Evolutionary conservation across 64 coral and sea anemone genomes (phyloP), one percentile per base, ranked within the genome.

Genomic region (Acropora yongei): DNA sequence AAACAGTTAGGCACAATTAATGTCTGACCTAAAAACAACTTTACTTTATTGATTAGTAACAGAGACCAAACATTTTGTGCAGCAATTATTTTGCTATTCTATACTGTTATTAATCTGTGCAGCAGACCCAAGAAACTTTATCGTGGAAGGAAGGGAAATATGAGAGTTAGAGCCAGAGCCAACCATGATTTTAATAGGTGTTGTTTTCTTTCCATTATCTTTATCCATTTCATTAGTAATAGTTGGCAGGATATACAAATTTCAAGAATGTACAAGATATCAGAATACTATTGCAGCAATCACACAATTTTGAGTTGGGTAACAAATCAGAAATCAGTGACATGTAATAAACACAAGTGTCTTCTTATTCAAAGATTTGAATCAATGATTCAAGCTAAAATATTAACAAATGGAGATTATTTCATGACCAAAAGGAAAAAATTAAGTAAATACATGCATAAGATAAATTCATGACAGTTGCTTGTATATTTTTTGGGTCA

Each of bases 171-270:
- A 61, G 57, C 57, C 57, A 61, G 57, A 61, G 57, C 57, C 57
- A 61, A 61, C 76, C 76, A 78, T 78, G 49, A 78, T 47, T 78
- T 78, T 78, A 49, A 78, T 50, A 78, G 76, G 76, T 76, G 74
- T 74, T 77, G 75, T 78, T 78, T 78, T 78, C 76, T 78, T 78
- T 78, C 46, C 76, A 78, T 78, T 78, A 78, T 78, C 76, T 78
- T 78, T 78, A 78, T 78, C 76, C 76, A 50, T 78, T 48, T 78
- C 76, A 78, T 78, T 49, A 50, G 76, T 78, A 50, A 78, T 49
- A 78, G 76, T 49, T 78, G 76, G 76, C 76, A n/a, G 51, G 76
- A 78, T 78, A 78, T 78, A 78, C 76, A 78, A 78, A 78, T 61
- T 61, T 11, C 57, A 61, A 61, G 57, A 61, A 53, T 53, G 50